Conservation (phyloP, 2,888 invertebrate species). For the Troides helena region DNA sequence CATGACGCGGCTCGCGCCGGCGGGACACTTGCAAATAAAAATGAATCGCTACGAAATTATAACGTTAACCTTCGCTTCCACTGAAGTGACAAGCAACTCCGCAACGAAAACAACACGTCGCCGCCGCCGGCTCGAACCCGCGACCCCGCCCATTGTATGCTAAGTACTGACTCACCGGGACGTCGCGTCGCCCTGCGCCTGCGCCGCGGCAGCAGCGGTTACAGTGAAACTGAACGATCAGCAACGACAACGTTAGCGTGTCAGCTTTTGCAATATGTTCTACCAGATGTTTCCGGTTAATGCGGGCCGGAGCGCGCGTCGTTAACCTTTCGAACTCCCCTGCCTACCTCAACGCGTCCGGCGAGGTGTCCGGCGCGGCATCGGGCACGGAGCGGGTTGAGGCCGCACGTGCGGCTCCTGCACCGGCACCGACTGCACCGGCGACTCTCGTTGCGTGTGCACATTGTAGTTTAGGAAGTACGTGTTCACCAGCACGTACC, state of each 20-base stretch:
- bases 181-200: neutral
- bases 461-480: neutral
- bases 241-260: too few species aligned
- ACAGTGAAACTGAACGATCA: too few species aligned
- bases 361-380: neutral
- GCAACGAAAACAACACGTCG: neutral
- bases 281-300: too few species aligned
- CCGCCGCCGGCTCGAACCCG: slow-evolving; percentile 42
- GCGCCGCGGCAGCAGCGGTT: neutral
- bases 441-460: neutral
- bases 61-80: too few species aligned
- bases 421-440: neutral
- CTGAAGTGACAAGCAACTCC: too few species aligned
- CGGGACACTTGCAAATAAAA: neutral
- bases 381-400: neutral
- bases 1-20: neutral
- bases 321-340: too few species aligned
- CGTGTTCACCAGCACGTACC: neutral
- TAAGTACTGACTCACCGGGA: slow-evolving; percentile 48
- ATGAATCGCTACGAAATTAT: neutral
- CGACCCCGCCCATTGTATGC: slow-evolving; percentile 57
- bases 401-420: neutral
- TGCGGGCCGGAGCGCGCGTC: too few species aligned
- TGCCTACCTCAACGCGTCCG: too few species aligned
- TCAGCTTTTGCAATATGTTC: too few species aligned